phyloP scores from a whole-genome alignment of 2,797 vertebrate species.

The Petrocephalus sullivani region DNA sequence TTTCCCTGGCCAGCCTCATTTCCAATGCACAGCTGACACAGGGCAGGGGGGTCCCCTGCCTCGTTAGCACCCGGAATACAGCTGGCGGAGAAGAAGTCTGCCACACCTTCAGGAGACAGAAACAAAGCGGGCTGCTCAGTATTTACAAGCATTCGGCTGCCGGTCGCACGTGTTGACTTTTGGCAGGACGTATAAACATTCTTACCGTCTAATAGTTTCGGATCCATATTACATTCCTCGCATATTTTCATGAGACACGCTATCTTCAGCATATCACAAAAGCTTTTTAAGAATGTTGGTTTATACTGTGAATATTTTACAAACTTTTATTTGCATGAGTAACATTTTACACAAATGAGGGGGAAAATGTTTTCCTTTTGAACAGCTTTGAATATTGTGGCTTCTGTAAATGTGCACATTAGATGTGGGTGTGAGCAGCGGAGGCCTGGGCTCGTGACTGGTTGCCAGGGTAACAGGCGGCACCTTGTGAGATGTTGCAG shows the following conservation, averaged over 20 bases:
- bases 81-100: slow-evolving; percentile 77
- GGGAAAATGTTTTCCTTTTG: too few relatives aligned
- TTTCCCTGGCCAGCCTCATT: slow-evolving; percentile 46
- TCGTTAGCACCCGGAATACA: slow-evolving; percentile 77
- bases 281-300: not conserved
- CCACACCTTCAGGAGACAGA: slow-evolving; percentile 61
- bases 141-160: not conserved
- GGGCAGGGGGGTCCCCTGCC: slow-evolving; percentile 51
- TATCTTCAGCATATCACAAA: not conserved
- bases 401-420: not conserved
- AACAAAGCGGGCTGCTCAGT: not conserved
- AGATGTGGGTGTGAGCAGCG: not conserved
- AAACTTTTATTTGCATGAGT: not conserved
- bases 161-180: not conserved
- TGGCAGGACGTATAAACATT: not conserved
- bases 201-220: not conserved
- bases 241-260: not conserved
- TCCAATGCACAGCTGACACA: slow-evolving; percentile 79
- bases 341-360: not conserved
- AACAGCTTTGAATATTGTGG: not conserved
- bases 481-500: slow-evolving; percentile 74
- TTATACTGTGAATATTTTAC: not conserved
- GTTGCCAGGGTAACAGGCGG: not conserved
- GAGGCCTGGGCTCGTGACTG: not conserved
- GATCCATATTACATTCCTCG: not conserved